Base-by-base conservation (phyloP, 1,140 invertebrate genomes). In the Drosophila mojavensis region DNA sequence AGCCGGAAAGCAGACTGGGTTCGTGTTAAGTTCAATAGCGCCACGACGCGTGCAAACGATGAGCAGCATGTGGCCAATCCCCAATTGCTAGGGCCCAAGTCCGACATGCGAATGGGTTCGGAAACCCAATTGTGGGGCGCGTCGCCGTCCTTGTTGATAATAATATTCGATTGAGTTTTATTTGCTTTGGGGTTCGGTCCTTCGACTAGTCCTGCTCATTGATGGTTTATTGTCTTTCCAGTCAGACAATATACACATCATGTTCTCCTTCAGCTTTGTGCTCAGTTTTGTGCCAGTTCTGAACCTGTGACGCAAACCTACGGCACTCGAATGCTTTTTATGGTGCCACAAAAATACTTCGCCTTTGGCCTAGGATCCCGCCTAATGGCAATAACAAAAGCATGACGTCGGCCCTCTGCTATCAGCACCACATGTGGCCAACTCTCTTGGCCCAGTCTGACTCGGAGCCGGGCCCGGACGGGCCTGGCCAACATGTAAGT, bases 151-250 rank as follows among this genome's bases (percentile, higher is more conserved):
- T 81, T 63, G 70, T 86, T 88, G 80, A 89, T 88, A 88, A 84
- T 88, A 88, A 89, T 88, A 89, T 88, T 88, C 84, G 84, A 88
- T 88, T 88, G 80, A 71, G 84, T 81, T 89, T 89, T 88, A 89
- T 88, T 88, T 88, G 84, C 70, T 83, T 74, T 78, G 75, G 84
- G 84, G 78, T 77, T 88, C 62, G 79, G 79, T 73, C 72, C 45
- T 60, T 56, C 13, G 10, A 1, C 50, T 53, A 39, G 59, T 64
- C 64, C 63, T 60, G 64, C 50, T 68, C 79, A 71, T 78, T 73
- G 84, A 80, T 89, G 81, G 80, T 88, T 89, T 89, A 88, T 88
- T 88, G 84, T 88, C 76, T 86, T 77, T 79, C 53, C 75, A 73
- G 74, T 74, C 68, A 70, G 84, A 78, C 78, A 73, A 67, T 48